Conservation (phyloP, 2,888 invertebrate genomes). For the Marasmarcha lunaedactyla region DNA sequence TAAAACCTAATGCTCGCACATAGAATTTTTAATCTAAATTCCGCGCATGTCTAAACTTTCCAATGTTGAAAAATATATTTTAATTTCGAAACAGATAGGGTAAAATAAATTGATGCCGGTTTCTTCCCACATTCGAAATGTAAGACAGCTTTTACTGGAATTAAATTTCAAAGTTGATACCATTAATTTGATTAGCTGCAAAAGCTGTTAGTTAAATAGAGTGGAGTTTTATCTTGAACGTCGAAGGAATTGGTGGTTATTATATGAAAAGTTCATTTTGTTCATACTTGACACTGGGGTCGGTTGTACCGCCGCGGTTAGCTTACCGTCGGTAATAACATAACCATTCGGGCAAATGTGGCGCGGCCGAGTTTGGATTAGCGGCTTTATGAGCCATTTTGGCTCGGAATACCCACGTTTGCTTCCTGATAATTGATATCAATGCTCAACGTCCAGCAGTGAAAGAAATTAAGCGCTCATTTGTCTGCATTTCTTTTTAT, state of each 20-base stretch:
- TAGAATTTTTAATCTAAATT: too few relatives aligned
- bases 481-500: conserved; percentile 39
- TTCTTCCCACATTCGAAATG: too few relatives aligned
- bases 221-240: neutral
- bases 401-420: conserved; percentile 32
- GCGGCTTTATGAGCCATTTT: conserved; percentile 62
- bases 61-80: too few relatives aligned
- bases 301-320: conserved; percentile 23
- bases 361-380: conserved; percentile 54
- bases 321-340: conserved; percentile 65
- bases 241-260: too few relatives aligned
- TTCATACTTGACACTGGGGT: neutral
- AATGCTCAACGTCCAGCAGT: conserved; percentile 43
- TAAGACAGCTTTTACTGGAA: too few relatives aligned
- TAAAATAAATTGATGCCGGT: too few relatives aligned
- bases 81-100: too few relatives aligned
- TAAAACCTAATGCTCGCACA: too few relatives aligned
- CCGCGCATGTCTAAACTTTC: too few relatives aligned
- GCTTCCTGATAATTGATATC: conserved; percentile 62
- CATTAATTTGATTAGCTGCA: too few relatives aligned
- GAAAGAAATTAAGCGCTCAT: conserved; percentile 44
- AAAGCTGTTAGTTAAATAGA: too few relatives aligned
- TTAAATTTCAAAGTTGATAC: too few relatives aligned
- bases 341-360: conserved; percentile 67
- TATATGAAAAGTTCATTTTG: neutral